phyloP scores from a whole-genome alignment of 2,113 vertebrate species.

The Spea multiplicata region DNA sequence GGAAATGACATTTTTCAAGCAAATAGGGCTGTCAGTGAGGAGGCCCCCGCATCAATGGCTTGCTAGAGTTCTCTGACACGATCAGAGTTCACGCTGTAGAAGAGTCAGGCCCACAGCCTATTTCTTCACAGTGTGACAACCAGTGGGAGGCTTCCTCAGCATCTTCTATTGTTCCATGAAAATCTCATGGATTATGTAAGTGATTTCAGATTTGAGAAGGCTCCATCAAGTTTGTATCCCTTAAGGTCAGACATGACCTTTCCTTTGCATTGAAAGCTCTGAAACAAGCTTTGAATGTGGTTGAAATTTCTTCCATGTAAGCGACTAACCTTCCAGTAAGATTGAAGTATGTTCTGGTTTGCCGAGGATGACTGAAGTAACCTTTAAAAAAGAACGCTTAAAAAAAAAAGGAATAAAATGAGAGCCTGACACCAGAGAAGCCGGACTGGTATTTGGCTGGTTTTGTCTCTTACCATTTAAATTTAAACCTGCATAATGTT shows the following conservation, averaged over 20 bases:
- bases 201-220: constrained; percentile 44
- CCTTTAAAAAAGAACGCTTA: constrained; percentile 35
- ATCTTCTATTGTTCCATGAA: constrained; percentile 39
- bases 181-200: constrained; percentile 45
- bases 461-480: constrained; percentile 24
- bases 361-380: constrained; percentile 43
- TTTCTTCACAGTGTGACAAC: constrained; percentile 3
- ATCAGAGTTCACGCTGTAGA: not conserved
- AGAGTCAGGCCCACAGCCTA: not conserved
- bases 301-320: constrained; percentile 43
- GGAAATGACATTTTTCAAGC: not conserved
- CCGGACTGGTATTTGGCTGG: constrained; percentile 7
- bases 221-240: constrained; percentile 48
- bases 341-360: constrained; percentile 48
- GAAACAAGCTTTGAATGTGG: constrained; percentile 40
- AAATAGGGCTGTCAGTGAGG: not conserved
- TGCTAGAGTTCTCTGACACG: not conserved
- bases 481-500: constrained; percentile 28
- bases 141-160: constrained; percentile 20
- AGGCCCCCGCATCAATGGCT: not conserved
- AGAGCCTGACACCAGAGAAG: constrained; percentile 21
- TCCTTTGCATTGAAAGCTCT: constrained; percentile 41
- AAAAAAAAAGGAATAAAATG: constrained; percentile 23
- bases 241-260: constrained; percentile 47
- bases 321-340: constrained; percentile 46